Conservation (phyloP, 2,888 invertebrate species). For the Patella pellucida region DNA sequence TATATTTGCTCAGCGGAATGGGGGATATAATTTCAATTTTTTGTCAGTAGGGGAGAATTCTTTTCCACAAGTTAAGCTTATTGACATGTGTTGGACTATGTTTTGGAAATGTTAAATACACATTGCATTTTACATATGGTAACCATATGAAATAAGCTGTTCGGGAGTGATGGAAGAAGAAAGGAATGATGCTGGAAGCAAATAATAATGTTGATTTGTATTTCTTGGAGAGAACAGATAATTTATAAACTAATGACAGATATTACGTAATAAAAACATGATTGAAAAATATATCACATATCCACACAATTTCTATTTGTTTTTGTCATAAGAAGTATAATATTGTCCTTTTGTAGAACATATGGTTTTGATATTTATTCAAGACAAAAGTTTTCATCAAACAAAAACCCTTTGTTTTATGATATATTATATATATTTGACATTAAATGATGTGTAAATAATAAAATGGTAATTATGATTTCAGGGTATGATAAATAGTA, state of each 20-base stretch:
- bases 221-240: neutral
- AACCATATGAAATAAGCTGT: neutral
- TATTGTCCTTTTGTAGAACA: no score
- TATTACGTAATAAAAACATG: no score
- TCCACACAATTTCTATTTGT: no score
- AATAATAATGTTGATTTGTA: neutral
- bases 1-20: constrained; percentile 24
- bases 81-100: constrained; percentile 7
- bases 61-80: constrained; percentile 16
- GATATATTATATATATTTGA: neutral
- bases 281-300: no score
- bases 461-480: constrained; percentile 24
- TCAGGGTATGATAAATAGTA: constrained; percentile 59
- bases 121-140: constrained; percentile 2
- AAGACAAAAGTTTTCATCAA: neutral
- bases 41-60: constrained; percentile 19
- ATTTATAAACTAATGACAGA: no score
- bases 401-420: neutral
- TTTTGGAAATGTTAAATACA: constrained; percentile 21
- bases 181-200: neutral
- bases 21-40: constrained; percentile 29
- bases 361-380: no score
- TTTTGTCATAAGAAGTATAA: no score
- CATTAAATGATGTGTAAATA: neutral
- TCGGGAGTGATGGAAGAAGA: neutral